Evolutionary conservation across 2,113 vertebrate genomes (phyloP).

Genomic region (Hoplias malabaricus): DNA sequence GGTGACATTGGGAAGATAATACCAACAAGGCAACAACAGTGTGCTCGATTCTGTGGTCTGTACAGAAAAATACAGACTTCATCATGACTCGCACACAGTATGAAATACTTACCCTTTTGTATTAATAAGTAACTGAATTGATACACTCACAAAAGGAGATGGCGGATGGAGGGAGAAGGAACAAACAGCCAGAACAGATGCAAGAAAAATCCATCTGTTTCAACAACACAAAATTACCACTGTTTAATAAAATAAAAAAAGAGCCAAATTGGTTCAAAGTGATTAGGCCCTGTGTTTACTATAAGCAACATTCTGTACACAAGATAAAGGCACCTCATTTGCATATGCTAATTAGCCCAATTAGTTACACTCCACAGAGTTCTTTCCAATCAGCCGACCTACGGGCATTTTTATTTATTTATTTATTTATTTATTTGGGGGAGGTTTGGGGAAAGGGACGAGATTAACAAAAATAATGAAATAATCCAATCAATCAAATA

Average conservation of each 20-base stretch:
- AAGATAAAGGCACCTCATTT: conserved; percentile 71
- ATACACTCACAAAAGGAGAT: not conserved
- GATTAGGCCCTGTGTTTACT: conserved; percentile 72
- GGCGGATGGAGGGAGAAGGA: not conserved
- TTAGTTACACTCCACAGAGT: conserved; percentile 69
- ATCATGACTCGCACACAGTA: not conserved
- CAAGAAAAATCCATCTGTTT: conserved; percentile 56
- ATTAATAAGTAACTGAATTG: not conserved
- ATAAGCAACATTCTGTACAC: conserved; percentile 72
- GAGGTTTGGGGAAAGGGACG: too few relatives aligned
- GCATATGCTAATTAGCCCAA: conserved; percentile 75
- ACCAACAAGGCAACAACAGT: not conserved
- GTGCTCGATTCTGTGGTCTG: not conserved
- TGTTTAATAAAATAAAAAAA: too few relatives aligned
- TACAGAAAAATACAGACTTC: not conserved
- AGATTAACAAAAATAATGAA: conserved; percentile 68
- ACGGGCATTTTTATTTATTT: conserved; percentile 58
- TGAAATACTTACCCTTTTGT: not conserved
- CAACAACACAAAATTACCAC: conserved; percentile 69
- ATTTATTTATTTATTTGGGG: too few relatives aligned
- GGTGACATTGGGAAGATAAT: conserved; percentile 25
- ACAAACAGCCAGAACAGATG: not conserved
- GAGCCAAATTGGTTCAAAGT: conserved; percentile 70
- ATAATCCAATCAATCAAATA: conserved; percentile 74
- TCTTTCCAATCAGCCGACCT: conserved; percentile 70